Percentiles rank a stretch among this genome's conserved stretches.
Conservation (phyloP, 2,797 vertebrate genomes). For the Choloepus didactylus region DNA sequence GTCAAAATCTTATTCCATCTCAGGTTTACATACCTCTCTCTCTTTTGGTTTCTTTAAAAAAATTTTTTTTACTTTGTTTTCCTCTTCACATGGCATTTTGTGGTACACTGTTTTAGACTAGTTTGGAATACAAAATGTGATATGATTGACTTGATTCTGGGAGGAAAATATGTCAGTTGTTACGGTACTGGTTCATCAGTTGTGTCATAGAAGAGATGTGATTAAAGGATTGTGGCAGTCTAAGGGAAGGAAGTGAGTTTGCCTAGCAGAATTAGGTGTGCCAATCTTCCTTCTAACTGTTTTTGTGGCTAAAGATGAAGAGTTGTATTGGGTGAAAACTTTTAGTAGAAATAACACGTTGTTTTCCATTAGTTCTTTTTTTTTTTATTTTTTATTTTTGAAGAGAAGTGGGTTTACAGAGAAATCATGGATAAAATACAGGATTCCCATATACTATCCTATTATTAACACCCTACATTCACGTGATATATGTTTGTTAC, state of each 20-base stretch:
- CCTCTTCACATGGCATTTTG: not conserved
- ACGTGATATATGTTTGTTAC: no score
- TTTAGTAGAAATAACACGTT: conserved; percentile 6
- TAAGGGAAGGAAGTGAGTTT: not conserved
- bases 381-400: no score
- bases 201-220: not conserved
- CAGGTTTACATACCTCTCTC: not conserved
- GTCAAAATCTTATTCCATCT: not conserved
- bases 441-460: no score
- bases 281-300: not conserved
- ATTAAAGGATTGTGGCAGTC: not conserved
- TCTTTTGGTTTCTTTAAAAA: not conserved
- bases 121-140: not conserved
- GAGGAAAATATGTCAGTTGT: not conserved
- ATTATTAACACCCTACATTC: no score
- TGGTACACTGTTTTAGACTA: not conserved
- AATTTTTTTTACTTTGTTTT: not conserved
- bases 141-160: not conserved
- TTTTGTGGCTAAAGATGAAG: conserved; percentile 12
- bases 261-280: not conserved
- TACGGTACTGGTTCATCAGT: not conserved
- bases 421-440: no score
- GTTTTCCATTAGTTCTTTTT: not conserved
- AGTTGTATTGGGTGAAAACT: conserved; percentile 17
- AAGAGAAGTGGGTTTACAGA: no score